Percentiles rank a stretch among this genome's conserved stretches.
Conservation (phyloP, 1,140 invertebrate genomes). For the Solenopsis fugax region DNA sequence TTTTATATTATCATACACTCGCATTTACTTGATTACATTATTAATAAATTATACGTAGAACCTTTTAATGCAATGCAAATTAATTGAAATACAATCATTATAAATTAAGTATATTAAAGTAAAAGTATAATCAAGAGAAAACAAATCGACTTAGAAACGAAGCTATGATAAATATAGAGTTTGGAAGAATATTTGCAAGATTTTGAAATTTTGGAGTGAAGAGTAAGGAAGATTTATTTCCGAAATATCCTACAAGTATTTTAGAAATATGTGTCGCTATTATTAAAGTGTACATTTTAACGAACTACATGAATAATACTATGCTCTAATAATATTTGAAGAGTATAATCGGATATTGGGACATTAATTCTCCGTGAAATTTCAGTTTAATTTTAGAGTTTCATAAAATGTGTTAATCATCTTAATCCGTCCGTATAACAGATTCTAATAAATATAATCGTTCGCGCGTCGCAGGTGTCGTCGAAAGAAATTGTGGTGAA, state of each 20-base stretch:
- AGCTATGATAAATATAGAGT: background rate
- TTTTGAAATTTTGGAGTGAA: background rate
- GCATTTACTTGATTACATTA: background rate
- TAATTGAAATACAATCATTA: background rate
- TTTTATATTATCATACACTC: background rate
- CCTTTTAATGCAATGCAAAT: background rate
- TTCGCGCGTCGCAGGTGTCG: conserved; percentile 49
- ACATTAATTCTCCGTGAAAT: background rate
- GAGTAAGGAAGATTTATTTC: background rate
- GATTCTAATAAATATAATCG: conserved; percentile 33
- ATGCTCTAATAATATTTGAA: background rate
- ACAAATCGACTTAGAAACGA: background rate
- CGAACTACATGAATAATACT: background rate
- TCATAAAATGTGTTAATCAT: background rate
- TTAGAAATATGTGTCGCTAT: background rate
- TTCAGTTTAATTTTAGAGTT: background rate
- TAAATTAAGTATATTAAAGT: background rate
- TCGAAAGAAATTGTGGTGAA: conserved; percentile 55
- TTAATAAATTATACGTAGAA: background rate
- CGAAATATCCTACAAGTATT: background rate
- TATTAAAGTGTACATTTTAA: background rate
- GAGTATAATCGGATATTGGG: background rate
- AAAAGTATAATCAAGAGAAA: background rate
- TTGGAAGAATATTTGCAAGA: background rate
- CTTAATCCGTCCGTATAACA: background rate